phyloP scores from a whole-genome alignment of 2,797 vertebrate genomes.

The Sebastes itinus region DNA sequence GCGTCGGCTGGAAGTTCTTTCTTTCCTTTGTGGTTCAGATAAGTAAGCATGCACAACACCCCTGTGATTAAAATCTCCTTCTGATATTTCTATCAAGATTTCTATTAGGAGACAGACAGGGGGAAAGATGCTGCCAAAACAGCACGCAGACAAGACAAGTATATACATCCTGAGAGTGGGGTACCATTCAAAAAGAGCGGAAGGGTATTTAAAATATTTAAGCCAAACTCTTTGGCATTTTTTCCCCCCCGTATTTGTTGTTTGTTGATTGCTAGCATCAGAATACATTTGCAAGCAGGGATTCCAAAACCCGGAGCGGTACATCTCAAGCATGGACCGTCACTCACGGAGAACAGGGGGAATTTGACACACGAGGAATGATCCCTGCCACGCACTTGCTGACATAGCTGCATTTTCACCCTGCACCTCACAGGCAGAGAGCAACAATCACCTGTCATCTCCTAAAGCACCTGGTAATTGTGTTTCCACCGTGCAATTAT shows the following conservation, averaged over 20 bases:
- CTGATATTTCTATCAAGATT: constrained; percentile 97
- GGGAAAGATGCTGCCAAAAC: constrained; percentile 84
- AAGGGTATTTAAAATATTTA: constrained; percentile 81
- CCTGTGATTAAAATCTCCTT: constrained; percentile 97
- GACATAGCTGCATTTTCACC: constrained; percentile 52
- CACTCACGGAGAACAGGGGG: constrained; percentile 42
- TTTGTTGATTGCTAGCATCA: constrained; percentile 75
- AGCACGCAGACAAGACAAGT: constrained; percentile 77
- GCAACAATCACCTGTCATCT: constrained; percentile 65
- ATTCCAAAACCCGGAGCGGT: constrained; percentile 51
- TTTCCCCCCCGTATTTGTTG: constrained; percentile 55
- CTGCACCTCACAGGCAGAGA: constrained; percentile 50
- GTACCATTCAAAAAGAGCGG: constrained; percentile 62
- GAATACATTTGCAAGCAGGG: constrained; percentile 59
- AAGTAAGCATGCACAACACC: constrained; percentile 91
- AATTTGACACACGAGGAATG: constrained; percentile 61
- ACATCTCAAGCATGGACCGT: constrained; percentile 51
- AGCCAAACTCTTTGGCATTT: constrained; percentile 66
- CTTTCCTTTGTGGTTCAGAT: constrained; percentile 90
- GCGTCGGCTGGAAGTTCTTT: constrained; percentile 89
- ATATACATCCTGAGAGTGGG: constrained; percentile 66
- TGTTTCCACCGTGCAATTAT: constrained; percentile 54
- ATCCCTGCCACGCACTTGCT: constrained; percentile 52
- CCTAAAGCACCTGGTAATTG: constrained; percentile 63
- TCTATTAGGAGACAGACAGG: constrained; percentile 90